phyloP scores from a whole-genome alignment of 2,113 vertebrate genomes.

The Piaya cayana region DNA sequence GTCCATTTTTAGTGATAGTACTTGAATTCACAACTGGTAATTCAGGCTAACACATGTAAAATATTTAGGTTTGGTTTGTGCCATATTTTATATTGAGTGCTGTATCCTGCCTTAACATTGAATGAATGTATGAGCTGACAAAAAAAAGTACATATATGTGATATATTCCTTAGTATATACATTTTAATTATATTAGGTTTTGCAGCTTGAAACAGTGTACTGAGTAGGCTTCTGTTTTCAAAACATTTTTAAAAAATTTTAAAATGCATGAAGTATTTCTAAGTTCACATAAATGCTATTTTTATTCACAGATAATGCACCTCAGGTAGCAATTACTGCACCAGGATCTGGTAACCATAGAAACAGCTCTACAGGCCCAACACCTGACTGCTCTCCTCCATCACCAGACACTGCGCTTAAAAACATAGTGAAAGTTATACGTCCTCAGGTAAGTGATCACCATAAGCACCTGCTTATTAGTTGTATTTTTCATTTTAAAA shows the following conservation, averaged over 20 bases:
- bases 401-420: constrained; percentile 96
- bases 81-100: background rate
- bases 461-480: background rate
- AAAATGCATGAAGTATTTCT: constrained; percentile 30
- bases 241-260: constrained; percentile 50
- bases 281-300: constrained; percentile 69
- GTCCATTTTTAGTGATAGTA: background rate
- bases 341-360: constrained; percentile 91
- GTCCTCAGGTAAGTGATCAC: constrained; percentile 89
- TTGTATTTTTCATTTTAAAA: background rate
- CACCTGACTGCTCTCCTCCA: constrained; percentile 97
- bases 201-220: constrained; percentile 8
- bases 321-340: constrained; percentile 85
- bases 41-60: background rate
- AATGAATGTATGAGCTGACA: background rate
- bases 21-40: background rate
- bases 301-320: constrained; percentile 87
- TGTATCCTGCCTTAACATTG: background rate
- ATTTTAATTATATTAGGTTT: background rate
- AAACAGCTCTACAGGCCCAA: constrained; percentile 92
- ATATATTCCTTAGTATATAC: background rate
- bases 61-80: background rate
- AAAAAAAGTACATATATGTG: background rate
- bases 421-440: constrained; percentile 98
- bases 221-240: constrained; percentile 3